Base-by-base conservation (phyloP, 2,113 vertebrate genomes). In the Phalacrocorax carbo region DNA sequence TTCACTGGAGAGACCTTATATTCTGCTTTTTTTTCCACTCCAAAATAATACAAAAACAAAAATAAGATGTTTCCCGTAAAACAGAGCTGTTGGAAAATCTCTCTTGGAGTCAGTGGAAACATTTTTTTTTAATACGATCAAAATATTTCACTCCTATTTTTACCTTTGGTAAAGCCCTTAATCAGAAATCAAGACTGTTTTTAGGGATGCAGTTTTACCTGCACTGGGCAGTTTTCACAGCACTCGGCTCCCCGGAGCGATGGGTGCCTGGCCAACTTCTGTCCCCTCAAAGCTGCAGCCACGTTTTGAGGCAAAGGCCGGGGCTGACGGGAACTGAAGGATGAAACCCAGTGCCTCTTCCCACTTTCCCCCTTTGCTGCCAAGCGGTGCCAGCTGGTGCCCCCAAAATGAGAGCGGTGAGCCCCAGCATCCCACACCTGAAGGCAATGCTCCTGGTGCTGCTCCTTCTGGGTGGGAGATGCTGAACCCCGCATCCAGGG, bases 61-160 rank as follows among this genome's bases (percentile, higher is more conserved):
- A 83, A 61, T 32, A 84, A 84, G 64, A 60, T 2, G 0, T 82
- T 94, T 93, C 80, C 90, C 23, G 21, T 78, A 81, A 86, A 79
- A 27, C 20, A 75, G 85, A 73, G 34, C 44, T 7, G 19, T 25
- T 77, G 90, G 68, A 42, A 44, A 91, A 57, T 54, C 34, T 78
- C 51, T 26, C 11, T 40, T 25, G 27, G 55, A 78, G 26, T 27
- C 1, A 26, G 88, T 51, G 40, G 77, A 54, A 83, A 46, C 16
- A 1, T 9, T 25, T 65, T 5, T 20, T 46, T 36, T 34, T 7
- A 44, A 23, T 73, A 12, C 64, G 69, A 68, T 68, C 70, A 54
- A 82, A 95, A 92, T n/a, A 90, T 84, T 93, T 84, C 48, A 5
- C 34, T 92, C 88, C 75, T 92, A 82, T 90, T 95, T 94, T 95